Conservation (phyloP, 2,797 vertebrate genomes). For the Hypotaenidia philippensis region DNA sequence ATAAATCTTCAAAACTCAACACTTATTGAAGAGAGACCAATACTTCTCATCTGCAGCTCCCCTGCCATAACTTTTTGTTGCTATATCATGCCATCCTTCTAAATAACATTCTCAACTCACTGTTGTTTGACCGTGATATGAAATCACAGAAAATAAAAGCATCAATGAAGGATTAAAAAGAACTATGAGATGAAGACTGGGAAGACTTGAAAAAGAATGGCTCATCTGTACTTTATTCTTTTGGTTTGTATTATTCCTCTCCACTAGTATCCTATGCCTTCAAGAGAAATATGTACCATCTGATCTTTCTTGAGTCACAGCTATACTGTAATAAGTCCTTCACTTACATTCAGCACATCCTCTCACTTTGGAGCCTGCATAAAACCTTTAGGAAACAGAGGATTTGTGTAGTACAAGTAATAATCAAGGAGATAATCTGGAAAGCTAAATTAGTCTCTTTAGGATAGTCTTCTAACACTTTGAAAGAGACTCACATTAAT, state of each 20-base stretch:
- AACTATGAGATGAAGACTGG: neutral
- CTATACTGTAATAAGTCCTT: neutral
- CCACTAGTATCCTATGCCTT: neutral
- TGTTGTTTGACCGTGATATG: neutral
- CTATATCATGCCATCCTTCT: neutral
- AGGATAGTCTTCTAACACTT: neutral
- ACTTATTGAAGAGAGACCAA: neutral
- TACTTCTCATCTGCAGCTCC: neutral
- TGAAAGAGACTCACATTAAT: neutral
- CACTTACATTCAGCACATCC: neutral
- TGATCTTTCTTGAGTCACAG: neutral
- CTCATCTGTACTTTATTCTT: slow-evolving; percentile 1
- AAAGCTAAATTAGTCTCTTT: neutral
- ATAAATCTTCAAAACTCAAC: slow-evolving; percentile 19
- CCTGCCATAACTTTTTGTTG: neutral
- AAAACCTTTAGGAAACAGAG: neutral
- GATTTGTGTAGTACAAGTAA: neutral
- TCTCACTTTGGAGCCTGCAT: neutral
- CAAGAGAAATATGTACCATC: neutral
- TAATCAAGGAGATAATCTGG: neutral
- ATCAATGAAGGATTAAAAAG: neutral
- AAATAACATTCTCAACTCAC: neutral
- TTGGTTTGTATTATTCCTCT: slow-evolving; percentile 13
- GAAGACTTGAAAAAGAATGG: neutral
- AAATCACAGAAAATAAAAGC: slow-evolving; percentile 10